Evolutionary conservation across 2,888 invertebrate species (phyloP), one percentile per base, ranked within the genome.

Genomic region (Cheilosia variabilis): DNA sequence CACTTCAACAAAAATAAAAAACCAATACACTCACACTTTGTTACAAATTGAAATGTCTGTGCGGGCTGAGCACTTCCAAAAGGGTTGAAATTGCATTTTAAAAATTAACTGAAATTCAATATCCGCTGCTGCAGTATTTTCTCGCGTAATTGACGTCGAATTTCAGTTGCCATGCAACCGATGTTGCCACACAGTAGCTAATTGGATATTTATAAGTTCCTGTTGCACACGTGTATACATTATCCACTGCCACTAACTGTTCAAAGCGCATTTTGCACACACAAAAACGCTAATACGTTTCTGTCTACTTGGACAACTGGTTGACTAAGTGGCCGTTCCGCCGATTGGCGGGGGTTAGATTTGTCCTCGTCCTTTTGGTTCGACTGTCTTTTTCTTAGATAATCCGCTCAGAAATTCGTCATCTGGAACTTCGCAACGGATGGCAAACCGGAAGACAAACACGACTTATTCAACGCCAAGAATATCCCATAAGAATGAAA

Each of bases 101-200:
- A 62, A 73, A 45, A 73, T 62, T 45, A 5, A 43, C 62, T 27
- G 52, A 41, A 60, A 60, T 43, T 7, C 58, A 52, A 27, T 72
- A 53, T 62, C 43, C 41, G 34, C 31, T 43, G 60, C 41, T 65
- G 65, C 47, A 75, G 24, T 47, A 45, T 55, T 55, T 73, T 5
- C 45, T 5, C 17, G 10, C n/a, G n/a, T 55, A 41, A 63, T 63
- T 73, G 63, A 73, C 55, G 63, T 65, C 43, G 55, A 43, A 43
- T 62, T 62, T 53, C 43, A 27, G 27, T 52, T 62, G 43, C 27
- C 27, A 19, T 43, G 17, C n/a, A n/a, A 5, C 27, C 24, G 4
- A 4, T 13, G 22, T n/a, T 34, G 37, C 41, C 4, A 1, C 52
- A 13, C 47, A 19, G 37, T 17, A 50, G 34, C 22, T 19, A 50